Evolutionary conservation across 2,888 invertebrate species (phyloP), one percentile per base, ranked within the genome.

Genomic region (Dysmachus trigonus): DNA sequence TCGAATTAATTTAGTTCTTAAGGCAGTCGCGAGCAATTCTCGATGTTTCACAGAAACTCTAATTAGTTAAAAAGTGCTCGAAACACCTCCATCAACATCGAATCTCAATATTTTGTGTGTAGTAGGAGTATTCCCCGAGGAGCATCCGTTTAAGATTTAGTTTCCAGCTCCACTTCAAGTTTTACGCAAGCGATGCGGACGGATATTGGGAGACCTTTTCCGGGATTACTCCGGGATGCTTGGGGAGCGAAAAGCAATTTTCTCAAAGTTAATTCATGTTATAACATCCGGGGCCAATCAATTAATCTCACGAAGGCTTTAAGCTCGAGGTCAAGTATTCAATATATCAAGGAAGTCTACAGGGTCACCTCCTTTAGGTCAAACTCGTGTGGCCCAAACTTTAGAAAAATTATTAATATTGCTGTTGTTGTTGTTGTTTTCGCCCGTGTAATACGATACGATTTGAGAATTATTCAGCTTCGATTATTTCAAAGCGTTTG

Each of bases 281-380:
- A 73, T 73, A 73, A 73, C 73, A 33, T 33, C 73, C 73, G 35
- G 73, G 27, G 35, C 73, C 31, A 73, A 73, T 73, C 73, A 73
- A 73, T 73, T 73, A 73, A 73, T 73, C 33, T 73, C 73, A 10
- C 27, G 72, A 31, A 33, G 35, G n/a, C 33, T 73, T 73, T 73
- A 73, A 73, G 31, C 10, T 62, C 22, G 27, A 62, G 62, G 62
- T 62, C 62, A 62, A 62, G 62, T 62, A 10, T 62, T 62, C 62
- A 62, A 62, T 62, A 62, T 62, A 62, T 62, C 62, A 10, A 41
- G 62, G 8, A 1, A 62, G 62, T 62, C 27, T 62, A 8, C 27
- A 8, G 62, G 62, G 13, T 3, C 3, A 62, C 22, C 10, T 18
- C 22, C 0, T 62, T 62, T 22, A 10, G 62, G 62, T 62, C 22